Evolutionary conservation across 2,797 vertebrate genomes (phyloP), one percentile per base, ranked within the genome.

Genomic region (Arnoldichthys spilopterus): DNA sequence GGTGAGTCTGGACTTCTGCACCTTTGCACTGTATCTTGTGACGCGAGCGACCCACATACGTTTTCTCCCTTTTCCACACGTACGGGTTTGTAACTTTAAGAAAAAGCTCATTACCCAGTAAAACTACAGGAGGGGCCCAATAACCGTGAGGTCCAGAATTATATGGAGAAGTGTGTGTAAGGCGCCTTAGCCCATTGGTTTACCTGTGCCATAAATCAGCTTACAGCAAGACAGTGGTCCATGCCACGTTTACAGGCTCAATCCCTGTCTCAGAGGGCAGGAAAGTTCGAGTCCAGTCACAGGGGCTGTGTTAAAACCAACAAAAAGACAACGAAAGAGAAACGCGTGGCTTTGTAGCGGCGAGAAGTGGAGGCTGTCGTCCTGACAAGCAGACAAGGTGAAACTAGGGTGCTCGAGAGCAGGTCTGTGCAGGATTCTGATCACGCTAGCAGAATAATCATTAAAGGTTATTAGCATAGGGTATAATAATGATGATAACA

Each of bases 401-500:
- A 49, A 6, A 6, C 20, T 20, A 3, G 49, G 7, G 49, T 53
- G 0, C 20, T 53, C 13, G 3, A 56, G 22, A 26, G 1, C 9
- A 15, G 9, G 7, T 20, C 16, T 51, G 1, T 47, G 6, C 16
- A 20, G 16, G 11, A 6, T 11, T 8, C 40, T 11, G 11, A 43
- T 43, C 40, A 43, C 1, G 1, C 1, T 12, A 43, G 49, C 18
- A n/a, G 20, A n/a, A 53, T 53, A 22, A 53, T 53, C n/a, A 53
- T 43, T 73, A 61, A 59, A 24, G 34, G 45, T 74, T n/a, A n/a
- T n/a, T n/a, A n/a, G n/a, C n/a, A n/a, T n/a, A n/a, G 47, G n/a
- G 30, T 62, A 22, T 32, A 37, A n/a, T 64, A 64, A 22, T 64
- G 34, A 63, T 74, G 51, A 24, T 49, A 74, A 22, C 11, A 43